phyloP scores from a whole-genome alignment of 2,888 invertebrate genomes.

The Argyresthia goedartella region DNA sequence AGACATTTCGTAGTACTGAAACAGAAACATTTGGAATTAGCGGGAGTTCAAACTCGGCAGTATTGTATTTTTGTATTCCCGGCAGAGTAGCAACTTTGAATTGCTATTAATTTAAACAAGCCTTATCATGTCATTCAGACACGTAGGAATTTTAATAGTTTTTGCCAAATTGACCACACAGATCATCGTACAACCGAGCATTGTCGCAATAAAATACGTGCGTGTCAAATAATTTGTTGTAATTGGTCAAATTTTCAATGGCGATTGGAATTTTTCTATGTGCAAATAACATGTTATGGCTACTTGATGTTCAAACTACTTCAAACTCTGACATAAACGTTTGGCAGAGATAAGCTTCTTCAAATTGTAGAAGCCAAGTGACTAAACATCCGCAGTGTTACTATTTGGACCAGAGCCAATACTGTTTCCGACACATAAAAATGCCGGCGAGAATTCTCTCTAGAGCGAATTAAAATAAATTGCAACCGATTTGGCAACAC shows the following conservation, averaged over 20 bases:
- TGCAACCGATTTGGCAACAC: slow-evolving; percentile 69
- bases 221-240: no score
- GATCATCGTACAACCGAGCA: no score
- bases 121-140: no score
- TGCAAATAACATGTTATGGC: no score
- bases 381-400: slow-evolving; percentile 64
- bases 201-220: no score
- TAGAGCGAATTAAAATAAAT: slow-evolving; percentile 69
- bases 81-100: no score
- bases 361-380: slow-evolving; percentile 60
- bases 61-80: slow-evolving; percentile 7
- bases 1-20: slow-evolving; percentile 98
- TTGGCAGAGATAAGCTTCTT: slow-evolving; percentile 64
- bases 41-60: no score
- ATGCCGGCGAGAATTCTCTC: slow-evolving; percentile 63
- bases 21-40: slow-evolving; percentile 49
- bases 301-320: no score
- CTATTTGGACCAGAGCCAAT: slow-evolving; percentile 58
- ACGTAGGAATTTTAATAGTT: no score
- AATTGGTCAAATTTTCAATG: no score
- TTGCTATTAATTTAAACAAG: slow-evolving; percentile 29
- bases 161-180: no score
- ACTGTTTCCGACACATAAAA: slow-evolving; percentile 69
- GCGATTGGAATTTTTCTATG: no score
- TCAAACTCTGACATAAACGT: slow-evolving; percentile 39